phyloP scores from a whole-genome alignment of 2,888 invertebrate species.

The Priocnemis perturbator region DNA sequence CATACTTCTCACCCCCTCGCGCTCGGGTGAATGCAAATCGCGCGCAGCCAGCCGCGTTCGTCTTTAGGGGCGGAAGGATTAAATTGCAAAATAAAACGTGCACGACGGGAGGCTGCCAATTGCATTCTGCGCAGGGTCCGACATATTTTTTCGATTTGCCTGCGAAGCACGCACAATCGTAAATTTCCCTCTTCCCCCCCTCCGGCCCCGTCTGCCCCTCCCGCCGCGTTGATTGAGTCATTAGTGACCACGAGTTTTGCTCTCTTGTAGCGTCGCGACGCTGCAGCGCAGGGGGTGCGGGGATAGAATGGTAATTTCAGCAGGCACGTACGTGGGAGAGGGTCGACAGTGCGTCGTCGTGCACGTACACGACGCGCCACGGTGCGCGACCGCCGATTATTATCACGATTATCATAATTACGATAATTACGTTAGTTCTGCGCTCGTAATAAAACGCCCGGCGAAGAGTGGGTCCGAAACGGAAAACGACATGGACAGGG shows the following conservation, averaged over 20 bases:
- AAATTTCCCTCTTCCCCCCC: slow-evolving; percentile 1
- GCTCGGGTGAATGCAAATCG: too few relatives aligned
- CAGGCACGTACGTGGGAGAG: slow-evolving; percentile 20
- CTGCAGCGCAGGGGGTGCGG: background rate
- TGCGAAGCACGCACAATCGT: slow-evolving; percentile 16
- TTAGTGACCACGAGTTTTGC: slow-evolving; percentile 28
- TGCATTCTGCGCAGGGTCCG: slow-evolving; percentile 4
- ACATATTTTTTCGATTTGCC: background rate
- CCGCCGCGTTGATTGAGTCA: slow-evolving; percentile 31
- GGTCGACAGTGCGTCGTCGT: slow-evolving; percentile 4
- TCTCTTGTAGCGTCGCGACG: slow-evolving; percentile 3
- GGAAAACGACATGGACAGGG: too few relatives aligned
- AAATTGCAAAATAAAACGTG: too few relatives aligned
- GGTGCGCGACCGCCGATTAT: slow-evolving; percentile 49
- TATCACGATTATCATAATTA: slow-evolving; percentile 63
- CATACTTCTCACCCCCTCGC: too few relatives aligned
- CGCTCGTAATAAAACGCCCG: slow-evolving; percentile 43
- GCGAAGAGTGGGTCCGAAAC: too few relatives aligned
- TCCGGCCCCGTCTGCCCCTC: background rate
- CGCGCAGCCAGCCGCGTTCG: too few relatives aligned
- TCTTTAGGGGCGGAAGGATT: too few relatives aligned
- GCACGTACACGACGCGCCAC: slow-evolving; percentile 13
- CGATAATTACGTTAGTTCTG: slow-evolving; percentile 54
- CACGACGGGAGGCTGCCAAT: background rate
- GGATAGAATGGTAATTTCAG: slow-evolving; percentile 42